Percentiles rank a stretch among this genome's conserved stretches.
Conservation (phyloP, 2,113 vertebrate species). For the Ariopsis seemanni region DNA sequence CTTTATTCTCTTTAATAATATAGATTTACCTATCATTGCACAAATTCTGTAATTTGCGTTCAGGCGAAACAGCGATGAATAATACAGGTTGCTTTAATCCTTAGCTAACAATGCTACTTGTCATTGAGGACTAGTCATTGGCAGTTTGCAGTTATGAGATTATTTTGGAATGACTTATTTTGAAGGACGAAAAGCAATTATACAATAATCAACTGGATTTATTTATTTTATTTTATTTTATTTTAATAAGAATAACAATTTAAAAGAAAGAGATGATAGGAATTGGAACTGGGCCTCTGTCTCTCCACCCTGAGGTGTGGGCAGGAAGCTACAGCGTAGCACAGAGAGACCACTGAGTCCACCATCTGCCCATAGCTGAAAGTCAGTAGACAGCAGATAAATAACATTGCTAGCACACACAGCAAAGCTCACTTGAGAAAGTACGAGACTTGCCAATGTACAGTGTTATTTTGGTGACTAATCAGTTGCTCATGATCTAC, state of each 20-base stretch:
- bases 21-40: slow-evolving; percentile 1
- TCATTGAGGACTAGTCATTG: neutral
- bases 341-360: slow-evolving; percentile 52
- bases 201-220: neutral
- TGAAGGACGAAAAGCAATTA: neutral
- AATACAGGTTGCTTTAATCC: neutral
- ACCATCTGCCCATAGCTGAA: slow-evolving; percentile 48
- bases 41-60: neutral
- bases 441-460: slow-evolving; percentile 1
- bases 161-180: too few species aligned
- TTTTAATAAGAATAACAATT: neutral
- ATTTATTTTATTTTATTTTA: neutral
- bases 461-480: slow-evolving; percentile 24
- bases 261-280: neutral
- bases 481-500: slow-evolving; percentile 5
- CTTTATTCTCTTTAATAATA: slow-evolving; percentile 27
- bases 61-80: neutral
- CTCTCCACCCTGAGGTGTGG: slow-evolving; percentile 49
- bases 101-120: neutral
- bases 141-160: neutral
- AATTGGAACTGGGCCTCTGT: slow-evolving; percentile 43
- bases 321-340: slow-evolving; percentile 51
- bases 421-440: neutral
- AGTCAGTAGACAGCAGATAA: slow-evolving; percentile 19
- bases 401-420: slow-evolving; percentile 31